Conservation (phyloP, 2,888 invertebrate genomes). For the Agrochola litura region DNA sequence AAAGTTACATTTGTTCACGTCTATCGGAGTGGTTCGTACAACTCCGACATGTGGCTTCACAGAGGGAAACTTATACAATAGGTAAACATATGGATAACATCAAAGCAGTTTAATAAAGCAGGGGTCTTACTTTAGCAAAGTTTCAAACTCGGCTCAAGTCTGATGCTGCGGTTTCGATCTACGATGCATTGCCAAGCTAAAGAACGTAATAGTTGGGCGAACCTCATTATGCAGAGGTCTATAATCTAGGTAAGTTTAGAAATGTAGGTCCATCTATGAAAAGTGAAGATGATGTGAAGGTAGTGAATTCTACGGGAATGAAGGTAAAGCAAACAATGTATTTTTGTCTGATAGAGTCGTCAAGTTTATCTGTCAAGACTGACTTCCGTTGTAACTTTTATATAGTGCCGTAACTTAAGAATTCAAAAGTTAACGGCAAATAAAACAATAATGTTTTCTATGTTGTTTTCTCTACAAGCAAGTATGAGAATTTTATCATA, state of each 20-base stretch:
- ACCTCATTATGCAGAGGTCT: slow-evolving; percentile 43
- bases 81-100: slow-evolving; percentile 65
- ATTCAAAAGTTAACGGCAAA: slow-evolving; percentile 9
- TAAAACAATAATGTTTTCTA: background rate
- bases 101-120: slow-evolving; percentile 70
- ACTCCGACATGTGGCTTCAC: slow-evolving; percentile 16
- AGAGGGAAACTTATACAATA: slow-evolving; percentile 31
- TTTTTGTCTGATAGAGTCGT: slow-evolving; percentile 12
- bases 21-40: slow-evolving; percentile 11
- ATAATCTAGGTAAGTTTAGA: slow-evolving; percentile 22
- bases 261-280: background rate
- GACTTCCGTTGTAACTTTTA: slow-evolving; percentile 22
- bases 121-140: slow-evolving; percentile 60
- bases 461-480: background rate
- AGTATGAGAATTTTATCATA: background rate
- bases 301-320: background rate
- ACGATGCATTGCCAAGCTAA: slow-evolving; percentile 60
- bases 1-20: slow-evolving; percentile 40
- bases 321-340: slow-evolving; percentile 19
- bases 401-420: slow-evolving; percentile 6
- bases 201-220: slow-evolving; percentile 47
- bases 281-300: background rate
- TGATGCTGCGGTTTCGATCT: slow-evolving; percentile 59
- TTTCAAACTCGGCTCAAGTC: slow-evolving; percentile 67
- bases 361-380: background rate